Conservation (phyloP, 2,888 invertebrate species). For the Ophion obscuratus region DNA sequence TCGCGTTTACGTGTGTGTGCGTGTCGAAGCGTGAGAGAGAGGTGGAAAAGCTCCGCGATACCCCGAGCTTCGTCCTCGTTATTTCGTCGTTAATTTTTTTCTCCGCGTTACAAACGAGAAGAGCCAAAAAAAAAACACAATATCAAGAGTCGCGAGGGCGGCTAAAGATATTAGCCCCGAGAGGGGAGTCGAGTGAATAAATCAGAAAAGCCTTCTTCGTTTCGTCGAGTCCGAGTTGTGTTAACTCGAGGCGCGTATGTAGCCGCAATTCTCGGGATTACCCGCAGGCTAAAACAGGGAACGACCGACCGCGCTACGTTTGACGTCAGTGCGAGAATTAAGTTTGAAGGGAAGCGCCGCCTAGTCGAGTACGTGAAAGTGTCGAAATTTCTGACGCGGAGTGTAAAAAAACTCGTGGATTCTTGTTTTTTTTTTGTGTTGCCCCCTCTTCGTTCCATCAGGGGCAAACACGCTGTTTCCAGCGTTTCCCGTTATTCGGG, state of each 20-base stretch:
- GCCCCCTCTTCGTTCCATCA: not conserved
- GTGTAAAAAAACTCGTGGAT: conserved; percentile 13
- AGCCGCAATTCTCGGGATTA: conserved; percentile 42
- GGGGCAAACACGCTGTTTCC: conserved; percentile 12
- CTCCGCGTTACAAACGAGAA: conserved; percentile 11
- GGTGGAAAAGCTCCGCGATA: conserved; percentile 28
- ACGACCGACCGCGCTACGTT: conserved; percentile 34
- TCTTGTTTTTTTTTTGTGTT: conserved; percentile 5
- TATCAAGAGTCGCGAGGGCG: conserved; percentile 21
- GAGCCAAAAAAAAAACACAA: conserved; percentile 2
- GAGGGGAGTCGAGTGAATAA: conserved; percentile 4
- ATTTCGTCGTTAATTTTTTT: conserved; percentile 32
- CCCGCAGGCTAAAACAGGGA: conserved; percentile 41
- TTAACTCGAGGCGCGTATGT: conserved; percentile 30
- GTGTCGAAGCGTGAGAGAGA: conserved; percentile 43
- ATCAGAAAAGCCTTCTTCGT: conserved; percentile 17
- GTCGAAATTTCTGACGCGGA: conserved; percentile 20
- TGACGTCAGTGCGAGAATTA: conserved; percentile 46
- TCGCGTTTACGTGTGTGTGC: conserved; percentile 34
- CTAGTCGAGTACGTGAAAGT: not conserved
- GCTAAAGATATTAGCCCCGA: not conserved
- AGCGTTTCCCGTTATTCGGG: conserved; percentile 32
- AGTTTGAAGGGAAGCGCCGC: conserved; percentile 14
- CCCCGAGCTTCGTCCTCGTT: conserved; percentile 34
- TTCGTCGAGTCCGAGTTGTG: conserved; percentile 10